Evolutionary conservation across 2,113 vertebrate species (phyloP).

Genomic region (Vidua macroura): DNA sequence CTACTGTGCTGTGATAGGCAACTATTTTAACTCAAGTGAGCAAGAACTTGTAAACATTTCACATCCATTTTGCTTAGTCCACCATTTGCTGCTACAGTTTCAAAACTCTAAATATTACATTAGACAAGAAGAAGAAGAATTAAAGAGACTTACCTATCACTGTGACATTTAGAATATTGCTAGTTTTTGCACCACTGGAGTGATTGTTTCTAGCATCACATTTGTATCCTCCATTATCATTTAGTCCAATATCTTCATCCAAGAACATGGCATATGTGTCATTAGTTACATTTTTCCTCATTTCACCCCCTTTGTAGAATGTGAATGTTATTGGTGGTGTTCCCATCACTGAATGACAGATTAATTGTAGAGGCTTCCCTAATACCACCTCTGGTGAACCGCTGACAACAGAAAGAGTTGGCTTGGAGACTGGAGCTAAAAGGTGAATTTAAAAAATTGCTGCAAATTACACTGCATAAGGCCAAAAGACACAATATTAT

Average conservation of each 20-base stretch:
- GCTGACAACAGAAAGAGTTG: slow-evolving; percentile 11
- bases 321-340: slow-evolving; percentile 65
- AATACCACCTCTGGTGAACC: slow-evolving; percentile 37
- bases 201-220: slow-evolving; percentile 64
- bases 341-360: slow-evolving; percentile 40
- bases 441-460: neutral
- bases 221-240: slow-evolving; percentile 31
- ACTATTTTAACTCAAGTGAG: neutral
- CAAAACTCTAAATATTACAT: neutral
- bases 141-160: slow-evolving; percentile 61
- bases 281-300: neutral
- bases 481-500: neutral
- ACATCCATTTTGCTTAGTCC: neutral
- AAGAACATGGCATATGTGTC: slow-evolving; percentile 15
- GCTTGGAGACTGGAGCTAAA: slow-evolving; percentile 67
- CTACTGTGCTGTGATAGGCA: neutral
- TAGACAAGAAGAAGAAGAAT: neutral
- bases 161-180: slow-evolving; percentile 60
- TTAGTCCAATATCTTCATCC: slow-evolving; percentile 17
- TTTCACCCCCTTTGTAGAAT: slow-evolving; percentile 47
- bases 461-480: neutral
- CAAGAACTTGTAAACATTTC: neutral
- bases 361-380: slow-evolving; percentile 35
- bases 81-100: neutral
- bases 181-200: slow-evolving; percentile 8